Percentiles rank a stretch among this genome's conserved stretches.
These are phyloP conservation scores for Grammomys surdaster DNA, from an alignment of 2,113 vertebrate genomes.

Conservation along the genomic window DNA sequence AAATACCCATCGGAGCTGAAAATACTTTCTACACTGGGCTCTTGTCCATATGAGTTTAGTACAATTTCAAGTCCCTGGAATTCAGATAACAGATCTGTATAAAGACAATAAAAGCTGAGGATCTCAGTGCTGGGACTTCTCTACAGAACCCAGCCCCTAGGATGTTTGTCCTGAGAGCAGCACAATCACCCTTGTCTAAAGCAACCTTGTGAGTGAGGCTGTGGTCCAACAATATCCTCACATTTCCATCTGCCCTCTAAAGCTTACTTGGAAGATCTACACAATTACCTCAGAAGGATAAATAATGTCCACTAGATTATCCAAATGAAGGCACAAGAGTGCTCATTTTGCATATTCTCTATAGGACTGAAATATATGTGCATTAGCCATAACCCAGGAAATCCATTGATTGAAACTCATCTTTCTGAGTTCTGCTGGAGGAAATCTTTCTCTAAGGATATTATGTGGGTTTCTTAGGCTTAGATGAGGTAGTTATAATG, in stretches of 20 bases:
- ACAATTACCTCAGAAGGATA: neutral
- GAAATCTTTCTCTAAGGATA: constrained; percentile 35
- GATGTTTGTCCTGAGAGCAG: neutral
- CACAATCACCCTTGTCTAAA: neutral
- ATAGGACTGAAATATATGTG: neutral
- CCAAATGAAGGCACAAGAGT: neutral
- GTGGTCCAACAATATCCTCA: neutral
- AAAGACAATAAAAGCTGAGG: constrained; percentile 7
- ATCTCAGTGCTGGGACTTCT: neutral
- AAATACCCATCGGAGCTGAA: constrained; percentile 1
- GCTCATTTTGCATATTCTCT: neutral
- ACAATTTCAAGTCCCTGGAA: neutral
- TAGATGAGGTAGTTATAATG: neutral
- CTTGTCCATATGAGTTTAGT: neutral
- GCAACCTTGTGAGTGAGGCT: neutral
- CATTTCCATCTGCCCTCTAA: neutral
- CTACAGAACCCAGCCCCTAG: neutral
- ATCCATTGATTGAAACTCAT: neutral
- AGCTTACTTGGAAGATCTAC: neutral
- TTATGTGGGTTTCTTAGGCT: neutral
- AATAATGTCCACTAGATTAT: neutral
- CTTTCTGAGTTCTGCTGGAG: constrained; percentile 43
- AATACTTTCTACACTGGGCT: constrained; percentile 35
- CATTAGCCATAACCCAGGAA: constrained; percentile 2
- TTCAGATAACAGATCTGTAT: constrained; percentile 29